Conservation (phyloP, 2,113 vertebrate genomes). For the Platichthys flesus region DNA sequence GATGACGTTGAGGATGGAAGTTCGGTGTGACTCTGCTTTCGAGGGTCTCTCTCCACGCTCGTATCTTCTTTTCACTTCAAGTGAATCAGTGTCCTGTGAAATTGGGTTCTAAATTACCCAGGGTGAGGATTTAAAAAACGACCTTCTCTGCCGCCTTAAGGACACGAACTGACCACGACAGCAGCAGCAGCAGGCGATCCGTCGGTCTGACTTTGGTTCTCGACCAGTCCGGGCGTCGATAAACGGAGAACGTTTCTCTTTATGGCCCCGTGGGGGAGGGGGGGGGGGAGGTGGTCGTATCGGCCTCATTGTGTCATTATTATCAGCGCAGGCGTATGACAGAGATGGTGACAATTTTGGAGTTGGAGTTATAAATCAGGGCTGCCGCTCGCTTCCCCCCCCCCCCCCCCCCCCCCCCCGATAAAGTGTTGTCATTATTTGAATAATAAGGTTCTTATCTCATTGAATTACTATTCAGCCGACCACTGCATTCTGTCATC, state of each 20-base stretch:
- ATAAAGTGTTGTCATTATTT: conserved; percentile 64
- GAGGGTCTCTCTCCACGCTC: conserved; percentile 32
- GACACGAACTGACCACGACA: conserved; percentile 54
- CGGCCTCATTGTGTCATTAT: conserved; percentile 53
- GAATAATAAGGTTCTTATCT: conserved; percentile 73
- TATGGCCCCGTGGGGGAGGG: conserved; percentile 40
- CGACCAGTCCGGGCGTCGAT: conserved; percentile 18
- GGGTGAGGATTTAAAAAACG: conserved; percentile 79
- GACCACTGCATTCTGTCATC: conserved; percentile 40
- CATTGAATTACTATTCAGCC: conserved; percentile 53
- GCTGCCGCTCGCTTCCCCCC: neutral
- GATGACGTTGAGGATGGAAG: conserved; percentile 54
- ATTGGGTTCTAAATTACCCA: conserved; percentile 90
- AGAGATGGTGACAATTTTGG: conserved; percentile 56
- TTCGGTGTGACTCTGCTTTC: conserved; percentile 57
- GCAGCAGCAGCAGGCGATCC: conserved; percentile 36
- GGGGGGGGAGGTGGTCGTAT: conserved; percentile 45
- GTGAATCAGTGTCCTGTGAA: conserved; percentile 93
- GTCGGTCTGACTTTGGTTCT: conserved; percentile 29
- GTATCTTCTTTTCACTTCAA: conserved; percentile 80
- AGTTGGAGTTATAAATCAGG: conserved; percentile 59
- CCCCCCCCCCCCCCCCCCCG: conserved; percentile 11
- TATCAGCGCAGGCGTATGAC: conserved; percentile 50
- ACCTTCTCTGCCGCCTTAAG: conserved; percentile 72
- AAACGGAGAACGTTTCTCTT: conserved; percentile 38